A percentile compares a stretch with the other conserved stretches of the same genome.
phyloP scores from a whole-genome alignment of 2,113 vertebrate genomes.

The Promerops cafer region DNA sequence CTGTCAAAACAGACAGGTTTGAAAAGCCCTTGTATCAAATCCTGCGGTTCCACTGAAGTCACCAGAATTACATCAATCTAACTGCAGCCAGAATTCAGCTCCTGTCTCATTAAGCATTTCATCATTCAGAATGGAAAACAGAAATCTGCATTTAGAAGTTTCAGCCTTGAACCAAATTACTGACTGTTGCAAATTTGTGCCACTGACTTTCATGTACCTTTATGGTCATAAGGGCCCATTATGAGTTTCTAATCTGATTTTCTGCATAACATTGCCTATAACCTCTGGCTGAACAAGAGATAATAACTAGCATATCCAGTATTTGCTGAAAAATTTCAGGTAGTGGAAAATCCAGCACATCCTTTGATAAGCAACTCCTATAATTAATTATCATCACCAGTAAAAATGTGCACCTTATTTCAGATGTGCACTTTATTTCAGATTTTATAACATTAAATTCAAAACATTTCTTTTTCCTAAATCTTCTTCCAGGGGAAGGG shows the following conservation, averaged over 20 bases:
- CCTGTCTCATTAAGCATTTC: neutral
- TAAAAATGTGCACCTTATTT: neutral
- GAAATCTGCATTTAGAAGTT: constrained; percentile 12
- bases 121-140: constrained; percentile 22
- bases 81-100: neutral
- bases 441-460: neutral
- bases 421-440: neutral
- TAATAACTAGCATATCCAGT: neutral
- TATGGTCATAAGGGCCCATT: neutral
- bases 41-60: neutral
- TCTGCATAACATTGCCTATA: neutral
- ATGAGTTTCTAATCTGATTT: constrained; percentile 34
- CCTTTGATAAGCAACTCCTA: neutral
- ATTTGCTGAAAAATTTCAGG: neutral
- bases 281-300: neutral
- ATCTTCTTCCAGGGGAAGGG: neutral
- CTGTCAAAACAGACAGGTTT: neutral
- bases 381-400: neutral
- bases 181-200: constrained; percentile 11
- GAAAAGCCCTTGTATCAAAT: neutral
- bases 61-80: neutral
- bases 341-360: neutral
- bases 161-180: neutral
- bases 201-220: constrained; percentile 2
- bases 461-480: neutral